Base-by-base conservation (phyloP, 2,888 invertebrate genomes). In the Mayetiola destructor region DNA sequence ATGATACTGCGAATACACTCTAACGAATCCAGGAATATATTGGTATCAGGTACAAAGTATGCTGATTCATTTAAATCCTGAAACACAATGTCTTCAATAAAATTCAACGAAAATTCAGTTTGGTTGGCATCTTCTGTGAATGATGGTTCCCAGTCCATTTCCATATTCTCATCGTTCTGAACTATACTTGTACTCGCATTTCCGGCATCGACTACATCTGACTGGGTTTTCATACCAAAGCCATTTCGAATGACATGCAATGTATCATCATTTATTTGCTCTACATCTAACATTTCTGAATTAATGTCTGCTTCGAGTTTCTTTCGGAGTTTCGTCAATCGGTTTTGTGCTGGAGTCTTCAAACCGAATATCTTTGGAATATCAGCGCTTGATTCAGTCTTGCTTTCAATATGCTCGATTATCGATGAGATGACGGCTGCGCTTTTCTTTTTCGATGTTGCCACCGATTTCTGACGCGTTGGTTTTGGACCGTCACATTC, bases 21-120 rank as follows among this genome's bases (percentile, higher is more conserved):
- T 4, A 75, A 61, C 61, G 73, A 64, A n/a, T 69, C 64, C 20
- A 77, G 63, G 29, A 77, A 69, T 1, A 77, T 69, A 65, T 77
- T 77, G 56, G 77, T 77, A 60, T 77, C 77, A 6, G 75, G 66
- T 20, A 77, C 68, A 59, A 77, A 69, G 60, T 73, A 68, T 3
- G 55, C 5, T n/a, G 48, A 27, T 5, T 27, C n/a, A 12, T 14
- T 27, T 8, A 48, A n/a, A 4, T 3, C 10, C 8, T 48, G n/a
- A 14, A 48, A 23, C n/a, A 9, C 27, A 23, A 48, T 48, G 16
- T 9, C 9, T 48, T 48, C 48, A n/a, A 48, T 48, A 27, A 48
- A 27, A 48, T 32, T 6, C 12, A 8, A 32, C 32, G 32, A 9
- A 9, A 32, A 9, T 60, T 6, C 59, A 58, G 6, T 64, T 40